phyloP scores from a whole-genome alignment of 1,140 invertebrate genomes.

The Nylanderia fulva region DNA sequence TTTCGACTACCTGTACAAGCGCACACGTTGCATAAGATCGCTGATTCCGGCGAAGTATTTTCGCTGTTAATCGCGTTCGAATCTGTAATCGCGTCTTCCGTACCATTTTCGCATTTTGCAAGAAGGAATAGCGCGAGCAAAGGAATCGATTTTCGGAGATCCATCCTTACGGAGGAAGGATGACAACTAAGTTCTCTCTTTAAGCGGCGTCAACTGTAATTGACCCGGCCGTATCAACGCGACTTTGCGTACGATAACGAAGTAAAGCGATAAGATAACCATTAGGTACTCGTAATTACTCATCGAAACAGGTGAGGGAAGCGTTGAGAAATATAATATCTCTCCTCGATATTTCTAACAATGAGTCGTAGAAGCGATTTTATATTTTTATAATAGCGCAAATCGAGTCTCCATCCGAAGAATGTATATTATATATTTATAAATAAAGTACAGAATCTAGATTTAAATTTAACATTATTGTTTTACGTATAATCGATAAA shows the following conservation, averaged over 20 bases:
- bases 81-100: neutral
- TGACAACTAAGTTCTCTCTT: neutral
- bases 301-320: conserved; percentile 43
- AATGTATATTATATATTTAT: too few species aligned
- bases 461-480: too few species aligned
- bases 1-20: conserved; percentile 57
- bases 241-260: conserved; percentile 56
- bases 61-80: neutral
- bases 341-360: neutral
- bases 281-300: conserved; percentile 68
- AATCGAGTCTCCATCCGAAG: too few species aligned
- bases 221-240: conserved; percentile 49
- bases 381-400: too few species aligned
- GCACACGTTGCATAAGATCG: conserved; percentile 57
- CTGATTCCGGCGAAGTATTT: neutral
- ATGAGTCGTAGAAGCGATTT: neutral
- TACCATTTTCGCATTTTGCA: neutral
- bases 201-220: conserved; percentile 4
- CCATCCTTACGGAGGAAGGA: conserved; percentile 36
- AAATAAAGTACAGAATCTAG: too few species aligned
- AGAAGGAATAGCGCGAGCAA: conserved; percentile 3
- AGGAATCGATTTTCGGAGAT: neutral
- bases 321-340: neutral
- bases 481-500: too few species aligned
- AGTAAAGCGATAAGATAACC: conserved; percentile 73